Evolutionary conservation across 1,140 invertebrate species (phyloP), one percentile per base, ranked within the genome.

Genomic region (Hycleus phaleratus): DNA sequence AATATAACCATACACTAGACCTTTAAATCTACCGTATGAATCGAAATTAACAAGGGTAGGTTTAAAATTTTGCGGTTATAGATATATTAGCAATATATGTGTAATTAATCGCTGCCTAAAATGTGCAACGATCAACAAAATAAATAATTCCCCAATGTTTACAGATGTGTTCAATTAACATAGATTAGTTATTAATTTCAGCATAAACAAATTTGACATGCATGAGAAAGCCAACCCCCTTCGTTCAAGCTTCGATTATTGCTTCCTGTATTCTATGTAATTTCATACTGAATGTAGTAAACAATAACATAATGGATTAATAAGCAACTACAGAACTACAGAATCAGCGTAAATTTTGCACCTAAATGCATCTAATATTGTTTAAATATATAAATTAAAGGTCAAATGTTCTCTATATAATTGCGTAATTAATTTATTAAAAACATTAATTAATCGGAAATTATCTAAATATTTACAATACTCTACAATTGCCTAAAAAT

Each of bases 271-370:
- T 56, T 56, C 40, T 46, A 49, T 49, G 46, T 56, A 47, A 56
- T 56, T 56, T 56, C 47, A 48, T 48, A 43, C 46, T 11, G 54
- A 56, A 56, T 49, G 54, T 56, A 40, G 46, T 48, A 56, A 53
- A 53, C 51, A 53, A 46, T 53, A 53, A 53, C 51, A 53, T 53
- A 53, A 53, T 53, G 46, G 51, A 53, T 53, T 53, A 53, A 53
- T 53, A 53, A 53, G 51, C 51, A 53, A 53, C 51, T 53, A 11
- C 38, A 11, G 46, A 48, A 48, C n/a, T 48, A 56, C 46, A 56
- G 25, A 56, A 48, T 56, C 47, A 49, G 47, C 46, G 38, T 3
- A 12, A 32, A 42, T 12, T 24, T 53, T 26, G 12, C 43, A 26
- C 26, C 18, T 32, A 49, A 56, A 49, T 48, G 46, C 46, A 48